phyloP scores from a whole-genome alignment of 2,113 vertebrate genomes.

The Thamnophis sirtalis region DNA sequence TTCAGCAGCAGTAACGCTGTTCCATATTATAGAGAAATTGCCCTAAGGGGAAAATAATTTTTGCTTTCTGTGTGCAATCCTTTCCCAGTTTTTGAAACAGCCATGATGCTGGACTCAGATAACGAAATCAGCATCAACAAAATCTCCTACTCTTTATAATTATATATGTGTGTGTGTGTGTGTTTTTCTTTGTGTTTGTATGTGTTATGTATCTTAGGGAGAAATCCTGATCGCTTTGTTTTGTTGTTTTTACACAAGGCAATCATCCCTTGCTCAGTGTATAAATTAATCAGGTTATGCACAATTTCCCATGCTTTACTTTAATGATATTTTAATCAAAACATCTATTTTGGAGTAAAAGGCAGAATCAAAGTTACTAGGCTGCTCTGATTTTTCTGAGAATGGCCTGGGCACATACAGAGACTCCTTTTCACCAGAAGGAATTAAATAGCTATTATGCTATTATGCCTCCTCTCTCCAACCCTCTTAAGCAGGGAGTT shows the following conservation, averaged over 20 bases:
- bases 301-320: background rate
- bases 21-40: background rate
- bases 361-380: background rate
- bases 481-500: too few relatives aligned
- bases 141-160: background rate
- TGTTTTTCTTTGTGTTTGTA: too few relatives aligned
- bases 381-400: background rate
- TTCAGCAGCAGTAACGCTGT: background rate
- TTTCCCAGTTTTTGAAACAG: background rate
- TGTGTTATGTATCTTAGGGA: background rate
- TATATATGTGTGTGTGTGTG: background rate
- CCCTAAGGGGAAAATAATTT: background rate
- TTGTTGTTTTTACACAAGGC: background rate
- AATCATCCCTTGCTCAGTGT: background rate
- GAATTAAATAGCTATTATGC: background rate
- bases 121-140: background rate
- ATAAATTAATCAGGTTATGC: background rate
- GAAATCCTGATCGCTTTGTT: background rate
- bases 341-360: background rate
- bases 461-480: too few relatives aligned
- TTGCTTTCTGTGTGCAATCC: background rate
- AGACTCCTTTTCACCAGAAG: background rate
- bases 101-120: background rate
- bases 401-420: background rate
- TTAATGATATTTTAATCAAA: background rate